Conservation (phyloP, 35 echinoderm and acorn worm genomes). For the Holothuria glaberrima region DNA sequence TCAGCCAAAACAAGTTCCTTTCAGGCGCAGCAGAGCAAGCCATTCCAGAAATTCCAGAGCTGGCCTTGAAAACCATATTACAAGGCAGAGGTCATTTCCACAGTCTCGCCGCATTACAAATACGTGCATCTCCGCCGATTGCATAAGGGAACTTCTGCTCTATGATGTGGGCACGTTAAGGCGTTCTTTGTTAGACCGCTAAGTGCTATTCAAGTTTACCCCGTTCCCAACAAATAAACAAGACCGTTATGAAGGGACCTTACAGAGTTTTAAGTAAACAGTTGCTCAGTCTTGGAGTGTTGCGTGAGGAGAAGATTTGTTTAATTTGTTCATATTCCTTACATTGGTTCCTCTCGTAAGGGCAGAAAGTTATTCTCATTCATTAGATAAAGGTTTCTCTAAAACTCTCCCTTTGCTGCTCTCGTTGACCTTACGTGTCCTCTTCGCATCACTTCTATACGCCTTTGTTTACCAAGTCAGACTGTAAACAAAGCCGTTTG, state of each 20-base stretch:
- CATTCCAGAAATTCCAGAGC: constrained; percentile 14
- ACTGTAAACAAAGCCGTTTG: not conserved
- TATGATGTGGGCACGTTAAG: not conserved
- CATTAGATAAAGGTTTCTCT: not conserved
- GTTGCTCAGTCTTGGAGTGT: too few relatives aligned
- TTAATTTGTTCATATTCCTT: not conserved
- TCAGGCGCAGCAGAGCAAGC: constrained; percentile 21
- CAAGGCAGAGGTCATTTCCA: constrained; percentile 21
- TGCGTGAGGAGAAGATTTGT: not conserved
- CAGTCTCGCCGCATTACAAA: too few relatives aligned
- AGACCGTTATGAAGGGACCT: not conserved
- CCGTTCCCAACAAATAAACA: not conserved
- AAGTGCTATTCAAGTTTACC: not conserved
- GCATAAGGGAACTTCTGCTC: not conserved
- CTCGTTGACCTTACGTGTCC: not conserved
- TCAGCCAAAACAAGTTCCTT: not conserved
- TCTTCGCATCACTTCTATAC: not conserved
- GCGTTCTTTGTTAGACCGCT: not conserved
- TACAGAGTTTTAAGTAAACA: too few relatives aligned
- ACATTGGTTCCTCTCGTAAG: not conserved
- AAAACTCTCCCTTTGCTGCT: not conserved
- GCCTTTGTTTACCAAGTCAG: constrained; percentile 40
- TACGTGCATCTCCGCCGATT: not conserved
- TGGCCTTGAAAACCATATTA: constrained; percentile 34
- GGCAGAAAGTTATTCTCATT: not conserved